Percentiles rank a stretch among this genome's conserved stretches.
Conservation (phyloP, 2,797 vertebrate species). For the Gorsachius magnificus region DNA sequence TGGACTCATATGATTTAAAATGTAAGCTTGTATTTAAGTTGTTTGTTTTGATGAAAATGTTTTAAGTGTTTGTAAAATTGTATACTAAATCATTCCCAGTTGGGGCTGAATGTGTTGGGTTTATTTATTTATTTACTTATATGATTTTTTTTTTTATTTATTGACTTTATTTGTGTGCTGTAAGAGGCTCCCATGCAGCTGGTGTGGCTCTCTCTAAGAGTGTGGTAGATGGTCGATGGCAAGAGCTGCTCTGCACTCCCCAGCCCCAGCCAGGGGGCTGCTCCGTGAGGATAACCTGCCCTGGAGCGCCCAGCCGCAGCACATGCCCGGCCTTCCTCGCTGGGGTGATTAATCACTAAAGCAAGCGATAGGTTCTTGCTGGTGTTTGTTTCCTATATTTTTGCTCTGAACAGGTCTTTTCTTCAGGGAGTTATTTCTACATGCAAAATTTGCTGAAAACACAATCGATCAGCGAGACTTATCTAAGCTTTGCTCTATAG, state of each 20-base stretch:
- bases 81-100: not conserved
- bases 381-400: not conserved
- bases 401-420: not conserved
- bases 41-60: not conserved
- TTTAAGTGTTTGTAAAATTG: not conserved
- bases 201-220: not conserved
- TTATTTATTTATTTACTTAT: not conserved
- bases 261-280: not conserved
- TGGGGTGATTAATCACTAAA: not conserved
- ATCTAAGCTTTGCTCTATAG: fast-evolving
- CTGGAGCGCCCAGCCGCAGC: not conserved
- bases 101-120: not conserved
- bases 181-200: not conserved
- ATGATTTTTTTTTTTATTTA: not conserved
- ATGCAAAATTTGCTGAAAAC: not conserved
- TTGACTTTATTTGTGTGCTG: not conserved
- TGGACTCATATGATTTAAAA: not conserved
- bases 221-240: no score
- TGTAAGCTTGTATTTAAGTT: not conserved
- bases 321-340: not conserved
- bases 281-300: not conserved
- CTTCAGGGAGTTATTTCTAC: not conserved
- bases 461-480: fast-evolving
- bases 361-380: not conserved
- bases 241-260: not conserved